Percentiles rank a stretch among this genome's conserved stretches.
Conservation (phyloP, 1,140 invertebrate species). For the Bombyx mandarina region DNA sequence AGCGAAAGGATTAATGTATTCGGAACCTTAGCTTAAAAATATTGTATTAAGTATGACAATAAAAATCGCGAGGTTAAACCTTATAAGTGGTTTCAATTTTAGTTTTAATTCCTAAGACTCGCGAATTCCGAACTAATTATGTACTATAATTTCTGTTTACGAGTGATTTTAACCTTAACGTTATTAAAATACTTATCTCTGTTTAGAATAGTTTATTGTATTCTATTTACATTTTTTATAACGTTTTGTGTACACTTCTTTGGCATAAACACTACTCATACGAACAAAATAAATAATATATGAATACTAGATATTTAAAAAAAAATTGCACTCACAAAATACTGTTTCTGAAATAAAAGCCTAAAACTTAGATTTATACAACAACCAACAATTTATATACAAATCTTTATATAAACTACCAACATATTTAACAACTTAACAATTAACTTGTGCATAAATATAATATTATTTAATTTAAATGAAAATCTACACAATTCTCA, state of each 20-base stretch:
- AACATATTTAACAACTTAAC: conserved; percentile 37
- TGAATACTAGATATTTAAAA: conserved; percentile 16
- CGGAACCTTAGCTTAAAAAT: no score
- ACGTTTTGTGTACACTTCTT: conserved; percentile 54
- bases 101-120: no score
- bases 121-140: no score
- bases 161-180: background rate
- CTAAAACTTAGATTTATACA: conserved; percentile 27
- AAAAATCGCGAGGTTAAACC: no score
- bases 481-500: no score
- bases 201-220: conserved; percentile 19
- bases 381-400: conserved; percentile 59
- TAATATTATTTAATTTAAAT: no score
- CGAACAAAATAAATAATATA: conserved; percentile 22
- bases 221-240: conserved; percentile 46
- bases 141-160: no score
- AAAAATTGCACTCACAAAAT: conserved; percentile 63
- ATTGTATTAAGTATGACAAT: no score
- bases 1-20: no score
- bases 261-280: conserved; percentile 57
- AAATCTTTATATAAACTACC: conserved; percentile 49
- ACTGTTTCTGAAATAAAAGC: conserved; percentile 37
- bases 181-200: no score
- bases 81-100: no score
- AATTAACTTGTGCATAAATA: conserved; percentile 10